Evolutionary conservation across 1,140 invertebrate species (phyloP).

Genomic region (Drosophila kikkawai): DNA sequence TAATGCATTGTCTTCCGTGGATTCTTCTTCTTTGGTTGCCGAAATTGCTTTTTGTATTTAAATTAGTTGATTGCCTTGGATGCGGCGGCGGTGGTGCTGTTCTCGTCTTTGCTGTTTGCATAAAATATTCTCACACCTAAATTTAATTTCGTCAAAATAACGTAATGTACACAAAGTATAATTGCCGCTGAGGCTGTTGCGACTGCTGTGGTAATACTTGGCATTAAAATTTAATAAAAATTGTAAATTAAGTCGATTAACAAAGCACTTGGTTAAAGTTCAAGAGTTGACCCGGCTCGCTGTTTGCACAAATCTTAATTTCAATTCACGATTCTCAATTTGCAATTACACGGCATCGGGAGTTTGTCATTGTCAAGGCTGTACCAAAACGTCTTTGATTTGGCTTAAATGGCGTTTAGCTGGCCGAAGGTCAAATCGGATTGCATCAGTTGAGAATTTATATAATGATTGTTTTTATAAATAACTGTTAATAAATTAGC

Average conservation of each 20-base stretch:
- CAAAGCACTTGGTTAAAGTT: constrained; percentile 66
- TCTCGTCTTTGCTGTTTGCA: constrained; percentile 47
- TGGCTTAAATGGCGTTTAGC: constrained; percentile 41
- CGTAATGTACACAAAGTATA: constrained; percentile 50
- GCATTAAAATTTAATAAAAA: constrained; percentile 61
- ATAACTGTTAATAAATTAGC: constrained; percentile 31
- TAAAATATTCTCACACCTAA: constrained; percentile 72
- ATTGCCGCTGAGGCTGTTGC: constrained; percentile 12
- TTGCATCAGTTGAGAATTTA: constrained; percentile 21
- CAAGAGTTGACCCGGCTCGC: constrained; percentile 37
- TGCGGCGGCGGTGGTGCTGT: constrained; percentile 40
- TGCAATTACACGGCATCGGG: constrained; percentile 62
- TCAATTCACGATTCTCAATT: constrained; percentile 76
- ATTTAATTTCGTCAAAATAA: constrained; percentile 71
- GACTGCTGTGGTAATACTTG: constrained; percentile 17
- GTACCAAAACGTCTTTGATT: constrained; percentile 37
- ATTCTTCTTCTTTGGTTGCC: constrained; percentile 40
- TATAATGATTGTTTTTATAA: constrained; percentile 24
- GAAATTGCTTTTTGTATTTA: constrained; percentile 74
- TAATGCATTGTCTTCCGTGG: constrained; percentile 62
- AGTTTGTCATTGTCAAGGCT: constrained; percentile 76
- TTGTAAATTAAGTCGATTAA: constrained; percentile 53
- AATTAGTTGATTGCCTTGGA: constrained; percentile 77
- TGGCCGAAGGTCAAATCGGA: constrained; percentile 21
- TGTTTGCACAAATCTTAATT: constrained; percentile 46